Conservation (phyloP, 2,797 vertebrate species). For the Cyprinella venusta region DNA sequence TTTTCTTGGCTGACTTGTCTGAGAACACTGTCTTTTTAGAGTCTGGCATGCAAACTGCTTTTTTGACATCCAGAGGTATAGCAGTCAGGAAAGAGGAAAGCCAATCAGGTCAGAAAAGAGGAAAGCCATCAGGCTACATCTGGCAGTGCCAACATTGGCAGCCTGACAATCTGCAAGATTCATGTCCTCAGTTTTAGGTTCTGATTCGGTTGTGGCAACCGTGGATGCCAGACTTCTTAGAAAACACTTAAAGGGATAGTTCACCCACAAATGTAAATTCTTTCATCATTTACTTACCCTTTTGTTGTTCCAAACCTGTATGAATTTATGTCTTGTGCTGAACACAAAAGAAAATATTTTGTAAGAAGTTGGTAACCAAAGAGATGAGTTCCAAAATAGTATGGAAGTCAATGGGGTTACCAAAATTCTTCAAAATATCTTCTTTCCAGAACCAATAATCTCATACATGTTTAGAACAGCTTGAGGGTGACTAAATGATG, state of each 20-base stretch:
- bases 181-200: background rate
- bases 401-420: too few relatives aligned
- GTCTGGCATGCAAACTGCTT: slow-evolving; percentile 35
- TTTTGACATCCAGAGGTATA: slow-evolving; percentile 45
- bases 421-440: too few relatives aligned
- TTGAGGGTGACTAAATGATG: too few relatives aligned
- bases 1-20: slow-evolving; percentile 29
- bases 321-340: too few relatives aligned
- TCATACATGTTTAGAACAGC: too few relatives aligned
- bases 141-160: slow-evolving; percentile 48
- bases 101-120: slow-evolving; percentile 20
- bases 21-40: slow-evolving; percentile 39
- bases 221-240: slow-evolving; percentile 1
- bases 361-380: too few relatives aligned
- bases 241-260: background rate
- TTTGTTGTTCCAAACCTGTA: too few relatives aligned
- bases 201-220: background rate
- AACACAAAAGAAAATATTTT: too few relatives aligned
- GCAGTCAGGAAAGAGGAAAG: slow-evolving; percentile 31
- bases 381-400: too few relatives aligned
- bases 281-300: too few relatives aligned
- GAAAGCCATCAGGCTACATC: slow-evolving; percentile 45
- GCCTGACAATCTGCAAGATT: slow-evolving; percentile 23
- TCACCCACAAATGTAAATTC: too few relatives aligned
- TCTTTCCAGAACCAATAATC: too few relatives aligned